A percentile compares a stretch with the other conserved stretches of the same genome.
Conservation (phyloP, 23 tunicate genomes). For the Pegea sp. region DNA sequence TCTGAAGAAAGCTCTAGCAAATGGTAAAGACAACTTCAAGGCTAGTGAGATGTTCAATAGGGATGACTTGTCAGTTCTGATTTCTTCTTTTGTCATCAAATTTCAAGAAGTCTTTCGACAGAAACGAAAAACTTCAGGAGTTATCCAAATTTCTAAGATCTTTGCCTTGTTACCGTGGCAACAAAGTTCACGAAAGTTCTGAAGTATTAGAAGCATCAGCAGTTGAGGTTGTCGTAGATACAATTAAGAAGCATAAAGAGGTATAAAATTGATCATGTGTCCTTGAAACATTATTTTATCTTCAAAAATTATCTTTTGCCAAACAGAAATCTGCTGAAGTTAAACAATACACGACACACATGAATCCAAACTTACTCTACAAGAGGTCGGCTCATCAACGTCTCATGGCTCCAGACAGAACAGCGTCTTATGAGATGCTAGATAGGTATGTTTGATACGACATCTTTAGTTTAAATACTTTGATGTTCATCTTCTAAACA, state of each 20-base stretch:
- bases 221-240: slow-evolving; percentile 23
- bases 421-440: slow-evolving; percentile 28
- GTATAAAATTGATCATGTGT: no score
- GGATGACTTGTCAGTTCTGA: slow-evolving; percentile 21
- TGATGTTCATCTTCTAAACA: no score
- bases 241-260: slow-evolving; percentile 25
- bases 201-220: slow-evolving; percentile 14
- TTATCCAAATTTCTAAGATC: slow-evolving; percentile 35
- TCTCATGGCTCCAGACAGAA: slow-evolving; percentile 48
- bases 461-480: neutral
- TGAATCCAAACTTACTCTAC: slow-evolving; percentile 22
- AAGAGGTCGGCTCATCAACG: slow-evolving; percentile 73
- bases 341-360: neutral
- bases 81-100: neutral
- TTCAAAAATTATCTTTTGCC: no score
- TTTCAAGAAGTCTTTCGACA: no score
- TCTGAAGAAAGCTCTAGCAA: slow-evolving; percentile 9
- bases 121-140: slow-evolving; percentile 26
- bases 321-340: no score
- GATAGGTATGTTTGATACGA: slow-evolving; percentile 30
- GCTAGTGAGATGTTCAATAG: slow-evolving; percentile 26
- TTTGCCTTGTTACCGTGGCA: slow-evolving; percentile 43
- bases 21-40: slow-evolving; percentile 14
- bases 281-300: no score
- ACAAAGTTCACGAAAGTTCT: slow-evolving; percentile 62